Evolutionary conservation across 2,888 invertebrate species (phyloP), one percentile per base, ranked within the genome.

Genomic region (Strigamia crassipes): DNA sequence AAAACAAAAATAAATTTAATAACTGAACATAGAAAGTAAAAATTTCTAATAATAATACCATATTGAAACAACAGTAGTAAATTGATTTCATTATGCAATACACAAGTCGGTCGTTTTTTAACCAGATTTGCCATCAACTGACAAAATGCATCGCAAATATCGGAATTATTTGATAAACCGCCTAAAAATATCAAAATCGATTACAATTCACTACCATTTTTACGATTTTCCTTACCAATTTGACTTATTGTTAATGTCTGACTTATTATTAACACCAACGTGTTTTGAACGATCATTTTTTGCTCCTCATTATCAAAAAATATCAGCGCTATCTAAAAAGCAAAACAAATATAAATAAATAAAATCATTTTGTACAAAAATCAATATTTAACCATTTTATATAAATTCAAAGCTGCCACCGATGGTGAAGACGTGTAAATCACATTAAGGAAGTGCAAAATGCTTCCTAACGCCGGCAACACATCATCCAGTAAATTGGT

Each of bases 401-500:
- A 91, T 80, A 95, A 90, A 84, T 93, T 92, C 79, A 95, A 87
- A 0, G 94, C 92, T 10, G 92, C 90, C 1, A 92, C 90, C 86
- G 93, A 92, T 5, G 94, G 94, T 82, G 90, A 90, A 15, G 91
- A 90, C 85, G 91, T 90, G 86, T 94, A 93, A 77, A 93, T 92
- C 82, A 91, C 90, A 34, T 92, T 89, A 79, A 93, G 90, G 82
- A 95, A 90, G 84, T 92, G 90, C 5, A 93, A 90, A 34, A 95
- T 90, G 85, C 93, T 92, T 56, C 91, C 90, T 66, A 93, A 88
- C 84, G 94, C 88, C 0, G 93, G 92, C 83, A 91, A 89, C 85
- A 92, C 92, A 83, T 93, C 92, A 83, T 92, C 92, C 88, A 93
- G 89, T 82, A 95, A 88, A 73, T 93, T 92, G 0, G 91, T 90